Evolutionary conservation across 2,888 invertebrate species (phyloP).

Genomic region (Zaprionus obscuricornis): DNA sequence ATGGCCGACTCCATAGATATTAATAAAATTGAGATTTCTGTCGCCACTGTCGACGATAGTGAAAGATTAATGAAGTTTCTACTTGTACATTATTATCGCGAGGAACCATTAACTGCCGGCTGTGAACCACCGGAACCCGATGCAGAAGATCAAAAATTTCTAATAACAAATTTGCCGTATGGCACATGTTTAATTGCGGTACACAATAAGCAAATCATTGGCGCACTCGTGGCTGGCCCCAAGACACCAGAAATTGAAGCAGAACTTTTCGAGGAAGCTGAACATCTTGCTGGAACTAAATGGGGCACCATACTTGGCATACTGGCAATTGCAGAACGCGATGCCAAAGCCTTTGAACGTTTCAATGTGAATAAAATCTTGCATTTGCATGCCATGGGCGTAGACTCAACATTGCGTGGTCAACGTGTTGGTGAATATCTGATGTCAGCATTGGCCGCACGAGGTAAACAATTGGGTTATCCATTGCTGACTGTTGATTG

Average conservation of each 20-base stretch:
- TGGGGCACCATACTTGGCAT: constrained; percentile 75
- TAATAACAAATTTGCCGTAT: constrained; percentile 64
- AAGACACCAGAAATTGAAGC: constrained; percentile 60
- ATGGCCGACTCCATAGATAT: neutral
- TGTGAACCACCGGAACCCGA: constrained; percentile 68
- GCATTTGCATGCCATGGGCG: constrained; percentile 78
- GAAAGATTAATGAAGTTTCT: constrained; percentile 72
- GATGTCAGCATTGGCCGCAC: constrained; percentile 52
- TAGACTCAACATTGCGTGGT: constrained; percentile 72
- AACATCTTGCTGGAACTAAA: constrained; percentile 60
- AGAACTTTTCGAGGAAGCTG: constrained; percentile 57
- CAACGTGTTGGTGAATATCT: constrained; percentile 70
- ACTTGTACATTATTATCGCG: constrained; percentile 73
- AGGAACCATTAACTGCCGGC: constrained; percentile 79
- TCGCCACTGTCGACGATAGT: constrained; percentile 57
- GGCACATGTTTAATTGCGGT: constrained; percentile 70
- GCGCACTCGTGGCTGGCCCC: constrained; percentile 75
- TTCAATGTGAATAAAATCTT: constrained; percentile 65
- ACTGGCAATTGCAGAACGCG: constrained; percentile 68
- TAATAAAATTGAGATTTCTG: constrained; percentile 48
- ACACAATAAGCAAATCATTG: constrained; percentile 59
- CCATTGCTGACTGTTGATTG: constrained; percentile 77
- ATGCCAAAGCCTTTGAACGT: constrained; percentile 70
- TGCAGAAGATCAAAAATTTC: constrained; percentile 70
- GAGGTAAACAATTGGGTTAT: constrained; percentile 60